Percentiles rank a stretch among this genome's conserved stretches.
phyloP scores from a whole-genome alignment of 2,888 invertebrate genomes.

The Alviniconcha strummeri region DNA sequence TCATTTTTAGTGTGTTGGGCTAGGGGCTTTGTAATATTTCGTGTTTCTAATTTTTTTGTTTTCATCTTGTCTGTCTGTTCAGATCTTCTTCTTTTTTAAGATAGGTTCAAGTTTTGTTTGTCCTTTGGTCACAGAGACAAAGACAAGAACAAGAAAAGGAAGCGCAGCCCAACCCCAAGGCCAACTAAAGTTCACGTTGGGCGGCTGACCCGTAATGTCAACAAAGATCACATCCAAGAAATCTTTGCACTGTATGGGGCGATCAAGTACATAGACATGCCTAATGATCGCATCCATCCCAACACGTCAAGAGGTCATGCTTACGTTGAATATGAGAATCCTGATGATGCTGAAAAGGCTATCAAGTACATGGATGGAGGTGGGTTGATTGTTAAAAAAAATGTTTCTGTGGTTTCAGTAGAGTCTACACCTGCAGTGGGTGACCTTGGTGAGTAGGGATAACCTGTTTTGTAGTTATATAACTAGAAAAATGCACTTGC shows the following conservation, averaged over 20 bases:
- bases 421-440: no score
- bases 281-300: conserved; percentile 89
- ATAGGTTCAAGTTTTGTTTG: no score
- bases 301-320: conserved; percentile 94
- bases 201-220: conserved; percentile 92
- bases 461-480: no score
- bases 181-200: conserved; percentile 96
- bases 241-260: conserved; percentile 76
- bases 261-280: conserved; percentile 92
- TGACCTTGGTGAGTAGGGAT: no score
- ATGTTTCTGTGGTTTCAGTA: not conserved
- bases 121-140: not conserved
- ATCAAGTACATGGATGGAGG: conserved; percentile 99
- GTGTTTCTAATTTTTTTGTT: not conserved
- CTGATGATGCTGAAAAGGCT: conserved; percentile 98
- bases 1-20: not conserved
- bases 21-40: not conserved
- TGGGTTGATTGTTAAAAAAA: conserved; percentile 61
- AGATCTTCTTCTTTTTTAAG: no score
- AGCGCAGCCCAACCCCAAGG: conserved; percentile 88
- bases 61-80: not conserved
- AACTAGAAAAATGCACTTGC: no score
- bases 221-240: conserved; percentile 77
- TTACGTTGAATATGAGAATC: conserved; percentile 93
- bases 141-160: conserved; percentile 56